phyloP scores from a whole-genome alignment of 2,797 vertebrate species.

The Gobio occitaniae region DNA sequence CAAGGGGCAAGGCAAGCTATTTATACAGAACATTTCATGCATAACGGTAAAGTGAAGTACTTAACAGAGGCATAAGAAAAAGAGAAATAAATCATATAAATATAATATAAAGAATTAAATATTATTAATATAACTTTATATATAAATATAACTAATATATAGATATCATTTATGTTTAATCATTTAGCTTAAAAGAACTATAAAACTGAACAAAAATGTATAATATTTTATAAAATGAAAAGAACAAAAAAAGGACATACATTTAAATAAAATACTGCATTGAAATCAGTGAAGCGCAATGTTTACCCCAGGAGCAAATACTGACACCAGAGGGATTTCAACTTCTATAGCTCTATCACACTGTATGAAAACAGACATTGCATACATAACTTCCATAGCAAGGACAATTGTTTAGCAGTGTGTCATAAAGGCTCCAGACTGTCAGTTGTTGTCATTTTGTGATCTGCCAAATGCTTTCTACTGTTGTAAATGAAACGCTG shows the following conservation, averaged over 20 bases:
- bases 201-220: background rate
- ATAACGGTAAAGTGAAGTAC: background rate
- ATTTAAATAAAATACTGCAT: background rate
- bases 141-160: background rate
- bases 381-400: slow-evolving; percentile 24
- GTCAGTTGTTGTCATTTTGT: slow-evolving; percentile 45
- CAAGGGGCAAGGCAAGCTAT: background rate
- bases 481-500: slow-evolving; percentile 41
- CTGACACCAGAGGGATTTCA: slow-evolving; percentile 23
- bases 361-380: slow-evolving; percentile 24
- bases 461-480: slow-evolving; percentile 46
- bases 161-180: background rate
- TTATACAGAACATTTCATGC: background rate
- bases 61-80: background rate
- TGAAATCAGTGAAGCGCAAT: background rate
- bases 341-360: background rate
- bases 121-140: too few species aligned
- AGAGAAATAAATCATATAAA: background rate
- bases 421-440: slow-evolving; percentile 32
- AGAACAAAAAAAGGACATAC: background rate
- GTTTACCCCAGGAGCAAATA: background rate
- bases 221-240: background rate
- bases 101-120: background rate
- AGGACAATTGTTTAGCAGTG: slow-evolving; percentile 24
- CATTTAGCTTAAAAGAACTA: background rate